These are phyloP conservation scores for Melanotaenia maccullochi DNA, from an alignment of 2,797 vertebrate genomes.

Conservation along the genomic window DNA sequence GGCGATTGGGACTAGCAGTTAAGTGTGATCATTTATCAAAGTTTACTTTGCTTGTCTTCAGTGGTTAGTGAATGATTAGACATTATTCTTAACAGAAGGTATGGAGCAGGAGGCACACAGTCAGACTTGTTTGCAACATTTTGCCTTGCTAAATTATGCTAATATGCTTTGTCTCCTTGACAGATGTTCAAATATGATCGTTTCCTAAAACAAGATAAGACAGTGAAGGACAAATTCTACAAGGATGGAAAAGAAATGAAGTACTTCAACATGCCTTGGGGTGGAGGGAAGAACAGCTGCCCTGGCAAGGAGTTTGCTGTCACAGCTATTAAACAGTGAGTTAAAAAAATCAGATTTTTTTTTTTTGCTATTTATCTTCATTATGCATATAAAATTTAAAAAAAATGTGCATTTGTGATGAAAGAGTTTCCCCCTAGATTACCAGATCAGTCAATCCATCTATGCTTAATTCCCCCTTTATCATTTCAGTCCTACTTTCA, in stretches of 20 bases:
- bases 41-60: conserved; percentile 24
- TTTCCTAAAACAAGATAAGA: conserved; percentile 85
- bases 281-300: conserved; percentile 87
- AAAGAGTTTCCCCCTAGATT: conserved; percentile 47
- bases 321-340: conserved; percentile 88
- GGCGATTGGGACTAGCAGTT: conserved; percentile 14
- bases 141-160: background rate
- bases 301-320: conserved; percentile 88
- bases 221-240: conserved; percentile 85
- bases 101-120: background rate
- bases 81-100: conserved; percentile 10
- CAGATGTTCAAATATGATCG: conserved; percentile 89
- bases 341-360: conserved; percentile 8
- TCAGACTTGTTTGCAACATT: conserved; percentile 6
- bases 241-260: conserved; percentile 84
- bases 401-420: conserved; percentile 21
- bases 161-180: conserved; percentile 7
- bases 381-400: conserved; percentile 20
- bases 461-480: conserved; percentile 27
- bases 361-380: conserved; percentile 9
- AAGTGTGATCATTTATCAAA: conserved; percentile 21
- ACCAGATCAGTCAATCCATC: conserved; percentile 34
- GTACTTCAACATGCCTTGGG: conserved; percentile 92
- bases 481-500: conserved; percentile 37
- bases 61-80: conserved; percentile 1